Evolutionary conservation across 1,140 invertebrate genomes (phyloP), one percentile per base, ranked within the genome.

Genomic region (Calephelis nemesis): DNA sequence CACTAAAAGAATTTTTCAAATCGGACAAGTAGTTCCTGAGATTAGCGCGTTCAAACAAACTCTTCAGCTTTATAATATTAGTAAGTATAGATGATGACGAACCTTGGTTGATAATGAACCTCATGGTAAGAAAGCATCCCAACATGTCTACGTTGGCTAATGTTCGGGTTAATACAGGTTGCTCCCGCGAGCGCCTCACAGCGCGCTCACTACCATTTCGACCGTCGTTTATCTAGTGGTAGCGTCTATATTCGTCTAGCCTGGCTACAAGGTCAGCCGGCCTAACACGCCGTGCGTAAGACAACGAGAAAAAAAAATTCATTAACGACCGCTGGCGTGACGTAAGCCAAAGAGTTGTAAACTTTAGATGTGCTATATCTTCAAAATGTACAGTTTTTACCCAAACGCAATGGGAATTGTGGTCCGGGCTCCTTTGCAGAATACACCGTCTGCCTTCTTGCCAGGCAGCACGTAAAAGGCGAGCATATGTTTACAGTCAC

Each of bases 301-400:
- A 78, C 73, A 75, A 69, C 71, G 77, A 76, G 82, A 83, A 87
- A 86, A 83, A 86, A 79, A 77, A 78, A 76, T 84, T 87, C 85
- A 87, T 87, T 87, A 87, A 81, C 76, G 70, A 73, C 69, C 71
- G 65, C 45, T 69, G 72, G 45, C 71, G 78, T 81, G 79, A 77
- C 76, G 74, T 68, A 60, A 40, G 30, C 39, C 58, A 60, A 60
- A 58, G 58, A 60, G 30, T 39, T 40, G 30, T 60, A n/a, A 60
- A 60, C 12, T 40, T 39, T 39, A 60, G 58, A 60, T 39, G 58
- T 42, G 58, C 11, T 39, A n/a, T n/a, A 1, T 5, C 58, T 60
- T n/a, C 0, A 60, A 60, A 39, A 58, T 58, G 11, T 42, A 12
- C 11, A 40, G 19, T 60, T 60, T 60, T 11, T 30, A 30, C 30